Evolutionary conservation across 2,888 invertebrate genomes (phyloP), one percentile per base, ranked within the genome.

Genomic region (Mimachlamys varia): DNA sequence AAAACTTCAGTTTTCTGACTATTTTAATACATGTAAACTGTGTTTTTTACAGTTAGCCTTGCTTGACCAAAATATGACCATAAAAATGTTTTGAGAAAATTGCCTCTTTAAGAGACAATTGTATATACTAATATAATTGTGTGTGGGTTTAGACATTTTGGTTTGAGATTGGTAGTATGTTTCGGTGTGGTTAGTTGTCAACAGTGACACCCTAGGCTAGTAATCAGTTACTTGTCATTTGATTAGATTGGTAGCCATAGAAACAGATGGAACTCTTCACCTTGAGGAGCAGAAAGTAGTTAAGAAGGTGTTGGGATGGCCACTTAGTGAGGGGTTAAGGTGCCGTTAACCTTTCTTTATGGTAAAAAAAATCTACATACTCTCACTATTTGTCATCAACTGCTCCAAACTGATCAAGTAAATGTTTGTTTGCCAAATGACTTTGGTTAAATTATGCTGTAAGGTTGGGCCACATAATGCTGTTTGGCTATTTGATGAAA

Each of bases 241-340:
- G 76, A 76, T 76, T 76, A 33, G 33, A 76, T 76, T 76, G 76
- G 76, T 76, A 76, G 22, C 76, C 76, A 76, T 76, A 76, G 76
- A 3, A 76, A 76, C 76, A 76, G 76, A 76, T 76, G 33, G 76
- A 22, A 76, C 76, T 33, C 76, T 76, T 76, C 76, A 76, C 76
- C 76, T 76, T 76, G 76, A 76, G 76, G 7, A 76, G 76, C 76
- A 33, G 76, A 76, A 76, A 76, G 76, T 76, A 27, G 76, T 76
- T 76, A 76, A 1, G 76, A 76, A 76, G 76, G 76, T 76, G 76
- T 76, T 76, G 27, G 12, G 33, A 76, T 33, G 76, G 76, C 76
- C 10, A 27, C 33, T 12, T 10, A 76, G 15, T 76, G 76, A 76
- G 33, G 76, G 76, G 76, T 76, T 76, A 76, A 62, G 76, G 76